These are phyloP conservation scores for Regulus satrapa DNA, from an alignment of 2,113 vertebrate genomes.

Conservation along the genomic window DNA sequence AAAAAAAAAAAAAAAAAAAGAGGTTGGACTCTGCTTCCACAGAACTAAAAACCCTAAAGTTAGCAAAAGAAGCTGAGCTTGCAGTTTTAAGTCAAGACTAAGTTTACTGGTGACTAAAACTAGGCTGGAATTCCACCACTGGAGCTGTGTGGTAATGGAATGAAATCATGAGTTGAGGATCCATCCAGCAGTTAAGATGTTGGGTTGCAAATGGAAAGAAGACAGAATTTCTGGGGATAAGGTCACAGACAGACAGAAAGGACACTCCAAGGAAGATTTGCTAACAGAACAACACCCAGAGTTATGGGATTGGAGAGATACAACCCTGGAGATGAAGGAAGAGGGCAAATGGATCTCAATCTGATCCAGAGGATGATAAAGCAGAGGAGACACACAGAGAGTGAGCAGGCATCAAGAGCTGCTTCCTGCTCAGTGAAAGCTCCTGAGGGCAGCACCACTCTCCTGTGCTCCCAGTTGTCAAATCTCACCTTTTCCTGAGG, in stretches of 20 bases:
- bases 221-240: fast-evolving
- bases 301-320: not conserved
- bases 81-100: not conserved
- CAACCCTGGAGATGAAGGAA: not conserved
- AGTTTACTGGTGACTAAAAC: not conserved
- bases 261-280: too few species aligned
- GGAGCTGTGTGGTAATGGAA: too few species aligned
- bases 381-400: too few species aligned
- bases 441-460: not conserved
- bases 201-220: not conserved
- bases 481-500: not conserved
- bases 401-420: fast-evolving
- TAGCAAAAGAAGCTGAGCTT: not conserved
- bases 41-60: fast-evolving
- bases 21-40: not conserved
- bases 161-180: not conserved
- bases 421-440: fast-evolving
- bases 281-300: not conserved
- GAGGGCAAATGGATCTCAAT: not conserved
- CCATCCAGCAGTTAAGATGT: not conserved
- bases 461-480: not conserved
- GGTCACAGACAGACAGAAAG: not conserved
- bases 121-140: not conserved
- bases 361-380: fast-evolving
- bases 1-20: not conserved